phyloP scores from a whole-genome alignment of 1,140 invertebrate genomes.

The Battus philenor region DNA sequence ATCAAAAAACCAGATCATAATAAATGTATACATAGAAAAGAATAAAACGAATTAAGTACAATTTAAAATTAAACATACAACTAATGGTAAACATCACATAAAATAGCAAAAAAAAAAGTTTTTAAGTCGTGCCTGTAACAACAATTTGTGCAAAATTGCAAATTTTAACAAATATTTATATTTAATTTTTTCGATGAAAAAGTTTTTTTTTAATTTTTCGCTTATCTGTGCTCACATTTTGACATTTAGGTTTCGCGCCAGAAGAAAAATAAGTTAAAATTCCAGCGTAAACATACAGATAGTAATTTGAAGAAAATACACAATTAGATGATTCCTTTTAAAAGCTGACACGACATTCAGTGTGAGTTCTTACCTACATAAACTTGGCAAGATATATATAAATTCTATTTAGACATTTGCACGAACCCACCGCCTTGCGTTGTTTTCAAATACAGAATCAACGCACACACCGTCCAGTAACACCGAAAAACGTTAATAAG shows the following conservation, averaged over 20 bases:
- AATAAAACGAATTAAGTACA: constrained; percentile 30
- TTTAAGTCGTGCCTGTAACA: constrained; percentile 6
- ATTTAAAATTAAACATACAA: constrained; percentile 30
- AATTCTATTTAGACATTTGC: constrained; percentile 3
- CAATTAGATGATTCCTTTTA: neutral
- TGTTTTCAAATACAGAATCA: neutral
- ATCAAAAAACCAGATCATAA: constrained; percentile 40
- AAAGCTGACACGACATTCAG: neutral
- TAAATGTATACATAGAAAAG: constrained; percentile 25
- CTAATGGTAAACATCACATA: constrained; percentile 65
- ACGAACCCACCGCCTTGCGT: constrained; percentile 5
- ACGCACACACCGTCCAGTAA: no score
- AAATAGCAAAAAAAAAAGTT: constrained; percentile 20
- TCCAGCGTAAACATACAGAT: neutral
- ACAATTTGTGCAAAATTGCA: constrained; percentile 7
- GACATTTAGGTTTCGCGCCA: neutral
- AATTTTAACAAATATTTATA: constrained; percentile 13
- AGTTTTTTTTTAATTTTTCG: neutral
- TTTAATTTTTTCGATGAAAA: no score
- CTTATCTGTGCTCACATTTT: neutral
- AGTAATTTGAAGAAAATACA: neutral
- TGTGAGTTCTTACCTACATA: neutral
- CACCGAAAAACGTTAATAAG: no score
- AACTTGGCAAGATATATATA: constrained; percentile 7
- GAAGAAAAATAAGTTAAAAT: neutral